phyloP scores from a whole-genome alignment of 2,888 invertebrate species.

The Platycnemis pennipes region DNA sequence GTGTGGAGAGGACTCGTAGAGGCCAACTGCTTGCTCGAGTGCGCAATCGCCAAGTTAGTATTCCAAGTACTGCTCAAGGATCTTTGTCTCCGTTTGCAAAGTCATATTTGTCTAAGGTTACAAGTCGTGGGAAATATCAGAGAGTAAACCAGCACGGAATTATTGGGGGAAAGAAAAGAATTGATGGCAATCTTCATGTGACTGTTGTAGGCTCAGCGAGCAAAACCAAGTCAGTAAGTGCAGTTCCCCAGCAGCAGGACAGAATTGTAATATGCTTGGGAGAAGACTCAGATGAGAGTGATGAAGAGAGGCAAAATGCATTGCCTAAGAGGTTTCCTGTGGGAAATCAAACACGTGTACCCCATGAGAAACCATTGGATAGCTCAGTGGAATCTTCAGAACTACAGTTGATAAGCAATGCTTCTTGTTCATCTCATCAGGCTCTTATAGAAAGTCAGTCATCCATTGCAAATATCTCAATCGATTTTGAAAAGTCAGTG shows the following conservation, averaged over 20 bases:
- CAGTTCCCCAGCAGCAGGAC: slow-evolving; percentile 24
- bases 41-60: background rate
- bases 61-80: background rate
- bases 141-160: slow-evolving; percentile 30
- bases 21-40: background rate
- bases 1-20: slow-evolving; percentile 37
- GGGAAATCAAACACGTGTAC: background rate
- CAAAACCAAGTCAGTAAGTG: background rate
- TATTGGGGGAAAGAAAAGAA: background rate
- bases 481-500: slow-evolving; percentile 78
- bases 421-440: background rate
- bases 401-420: background rate
- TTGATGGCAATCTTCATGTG: slow-evolving; percentile 40
- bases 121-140: slow-evolving; percentile 50
- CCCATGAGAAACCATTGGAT: background rate
- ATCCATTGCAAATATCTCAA: slow-evolving; percentile 28
- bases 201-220: slow-evolving; percentile 21
- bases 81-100: background rate
- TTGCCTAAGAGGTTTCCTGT: background rate
- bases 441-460: background rate
- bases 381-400: background rate
- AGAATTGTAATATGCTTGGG: slow-evolving; percentile 54
- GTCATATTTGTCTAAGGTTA: slow-evolving; percentile 6
- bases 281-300: slow-evolving; percentile 56
- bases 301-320: slow-evolving; percentile 6